A percentile compares a stretch with the other conserved stretches of the same genome.
Conservation (phyloP, 2,797 vertebrate species). For the Pampus argenteus region DNA sequence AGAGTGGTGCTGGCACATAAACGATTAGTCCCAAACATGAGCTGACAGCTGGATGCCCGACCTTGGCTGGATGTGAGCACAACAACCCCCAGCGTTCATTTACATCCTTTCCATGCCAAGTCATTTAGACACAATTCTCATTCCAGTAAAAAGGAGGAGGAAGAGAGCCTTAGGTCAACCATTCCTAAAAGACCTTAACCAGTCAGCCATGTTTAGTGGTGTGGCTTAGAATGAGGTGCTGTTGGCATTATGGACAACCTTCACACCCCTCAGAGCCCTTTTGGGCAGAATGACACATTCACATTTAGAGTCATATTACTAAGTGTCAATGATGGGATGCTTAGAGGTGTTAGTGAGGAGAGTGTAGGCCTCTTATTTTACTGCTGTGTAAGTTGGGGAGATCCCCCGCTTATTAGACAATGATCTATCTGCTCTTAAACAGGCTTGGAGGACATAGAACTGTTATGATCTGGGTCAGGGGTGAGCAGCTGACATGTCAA, state of each 20-base stretch:
- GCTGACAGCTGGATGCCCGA: slow-evolving; percentile 83
- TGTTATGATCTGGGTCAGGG: slow-evolving; percentile 71
- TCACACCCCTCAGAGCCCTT: slow-evolving; percentile 77
- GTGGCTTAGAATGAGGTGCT: slow-evolving; percentile 79
- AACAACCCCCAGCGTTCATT: slow-evolving; percentile 79
- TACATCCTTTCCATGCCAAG: slow-evolving; percentile 86
- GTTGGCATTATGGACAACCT: slow-evolving; percentile 81
- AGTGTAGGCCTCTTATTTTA: slow-evolving; percentile 63
- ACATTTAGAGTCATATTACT: slow-evolving; percentile 80
- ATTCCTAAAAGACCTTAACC: slow-evolving; percentile 65
- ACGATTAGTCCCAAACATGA: slow-evolving; percentile 81
- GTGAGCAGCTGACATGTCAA: slow-evolving; percentile 75
- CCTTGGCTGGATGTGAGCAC: slow-evolving; percentile 82
- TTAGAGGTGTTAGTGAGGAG: slow-evolving; percentile 74
- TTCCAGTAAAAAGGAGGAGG: slow-evolving; percentile 74
- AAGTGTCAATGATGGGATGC: slow-evolving; percentile 80
- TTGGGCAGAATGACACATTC: slow-evolving; percentile 69
- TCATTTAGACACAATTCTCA: slow-evolving; percentile 87
- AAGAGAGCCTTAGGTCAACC: slow-evolving; percentile 67
- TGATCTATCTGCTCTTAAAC: slow-evolving; percentile 77
- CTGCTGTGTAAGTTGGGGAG: slow-evolving; percentile 64
- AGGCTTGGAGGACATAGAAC: slow-evolving; percentile 66
- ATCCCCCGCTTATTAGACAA: slow-evolving; percentile 69
- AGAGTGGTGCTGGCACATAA: slow-evolving; percentile 84
- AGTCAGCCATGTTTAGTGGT: slow-evolving; percentile 78